Evolutionary conservation across 2,797 vertebrate genomes (phyloP), one percentile per base, ranked within the genome.

Genomic region (Manis crassicaudata): DNA sequence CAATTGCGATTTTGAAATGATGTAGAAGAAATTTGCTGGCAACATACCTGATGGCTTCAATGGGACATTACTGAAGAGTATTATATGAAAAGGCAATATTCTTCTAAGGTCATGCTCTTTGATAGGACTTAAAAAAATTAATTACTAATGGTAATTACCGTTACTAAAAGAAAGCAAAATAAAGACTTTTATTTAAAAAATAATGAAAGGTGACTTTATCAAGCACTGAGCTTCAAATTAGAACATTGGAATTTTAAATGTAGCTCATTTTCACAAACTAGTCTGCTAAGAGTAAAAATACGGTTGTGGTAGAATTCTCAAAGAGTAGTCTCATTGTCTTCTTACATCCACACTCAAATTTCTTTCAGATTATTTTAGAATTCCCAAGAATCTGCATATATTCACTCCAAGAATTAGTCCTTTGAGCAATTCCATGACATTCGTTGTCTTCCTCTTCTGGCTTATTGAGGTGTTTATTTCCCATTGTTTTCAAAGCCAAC

Each of bases 211-310:
- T 75, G 63, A 70, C 68, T 80, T 93, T 54, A 92, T 52, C 32
- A 90, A 94, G 63, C 29, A 79, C 20, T 94, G 27, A 91, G 1
- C 73, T 88, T 94, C n/a, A 95, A 95, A 76, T 92, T 56, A 90
- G 43, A 89, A 70, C 43, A 62, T 63, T 79, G 68, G 76, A 92
- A 96, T 81, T 90, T 88, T 73, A 95, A 88, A 91, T 94, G 62
- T 40, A 95, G 46, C 7, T 37, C 54, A 88, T 70, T 90, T 92
- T 62, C 35, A 43, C 16, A 94, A 93, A 54, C 27, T 93, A 77
- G 16, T n/a, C 65, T 54, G 60, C 17, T 94, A 63, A 83, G n/a
- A 90, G 18, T 88, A 70, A 95, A 94, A 97, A 68, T 81, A 68
- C 18, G 3, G 8, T 70, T 32, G 18, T 54, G 52, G 60, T 52